These are phyloP conservation scores for Hypena proboscidalis DNA, from an alignment of 2,888 invertebrate species.

Conservation along the genomic window DNA sequence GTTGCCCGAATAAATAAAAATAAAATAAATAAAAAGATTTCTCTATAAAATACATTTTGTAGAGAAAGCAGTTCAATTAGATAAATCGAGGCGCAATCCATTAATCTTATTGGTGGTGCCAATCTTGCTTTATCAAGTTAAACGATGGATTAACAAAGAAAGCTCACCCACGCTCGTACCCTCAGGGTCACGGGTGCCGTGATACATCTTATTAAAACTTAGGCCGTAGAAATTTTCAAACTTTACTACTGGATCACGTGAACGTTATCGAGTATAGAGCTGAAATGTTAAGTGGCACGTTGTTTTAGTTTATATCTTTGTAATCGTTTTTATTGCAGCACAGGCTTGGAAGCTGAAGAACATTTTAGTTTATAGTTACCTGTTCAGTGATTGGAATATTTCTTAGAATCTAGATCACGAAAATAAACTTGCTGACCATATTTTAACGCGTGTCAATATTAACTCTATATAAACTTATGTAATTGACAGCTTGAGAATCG, in stretches of 20 bases:
- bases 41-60: too few relatives aligned
- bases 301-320: constrained; percentile 2
- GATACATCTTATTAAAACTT: constrained; percentile 55
- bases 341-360: not conserved
- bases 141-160: constrained; percentile 37
- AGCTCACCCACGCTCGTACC: constrained; percentile 37
- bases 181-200: constrained; percentile 53
- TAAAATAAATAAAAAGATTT: too few relatives aligned
- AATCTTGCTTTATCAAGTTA: constrained; percentile 24
- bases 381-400: too few relatives aligned
- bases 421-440: too few relatives aligned
- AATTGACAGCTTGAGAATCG: too few relatives aligned
- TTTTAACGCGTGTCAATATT: too few relatives aligned
- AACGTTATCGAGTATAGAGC: constrained; percentile 2
- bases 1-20: too few relatives aligned
- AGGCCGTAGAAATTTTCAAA: constrained; percentile 31
- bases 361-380: too few relatives aligned
- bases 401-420: too few relatives aligned
- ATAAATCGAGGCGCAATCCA: constrained; percentile 6
- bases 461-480: too few relatives aligned
- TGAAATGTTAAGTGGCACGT: not conserved
- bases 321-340: not conserved
- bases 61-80: too few relatives aligned
- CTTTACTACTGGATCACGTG: constrained; percentile 29
- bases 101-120: constrained; percentile 20